Evolutionary conservation across 2,113 vertebrate species (phyloP).

Genomic region (Petrocephalus microphthalmus): DNA sequence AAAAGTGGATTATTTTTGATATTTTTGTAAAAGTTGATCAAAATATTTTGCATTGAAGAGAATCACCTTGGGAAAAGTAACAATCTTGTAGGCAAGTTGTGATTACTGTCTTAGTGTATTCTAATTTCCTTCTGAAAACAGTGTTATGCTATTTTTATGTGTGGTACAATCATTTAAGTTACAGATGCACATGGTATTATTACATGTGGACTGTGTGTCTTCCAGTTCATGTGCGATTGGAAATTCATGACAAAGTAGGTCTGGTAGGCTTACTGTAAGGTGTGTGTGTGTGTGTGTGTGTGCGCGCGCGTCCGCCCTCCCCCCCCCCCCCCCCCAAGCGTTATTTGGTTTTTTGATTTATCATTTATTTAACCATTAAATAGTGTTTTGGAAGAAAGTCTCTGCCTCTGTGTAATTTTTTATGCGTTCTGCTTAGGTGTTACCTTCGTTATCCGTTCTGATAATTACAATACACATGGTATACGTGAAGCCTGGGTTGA

Average conservation of each 20-base stretch:
- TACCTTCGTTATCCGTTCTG: neutral
- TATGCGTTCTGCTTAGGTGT: neutral
- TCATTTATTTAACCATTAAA: conserved; percentile 14
- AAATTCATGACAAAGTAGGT: neutral
- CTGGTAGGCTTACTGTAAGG: neutral
- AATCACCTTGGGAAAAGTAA: neutral
- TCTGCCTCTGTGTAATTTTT: neutral
- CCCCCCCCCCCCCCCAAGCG: neutral
- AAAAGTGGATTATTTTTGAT: neutral
- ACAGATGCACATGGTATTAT: neutral
- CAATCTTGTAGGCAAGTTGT: neutral
- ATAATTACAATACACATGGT: neutral
- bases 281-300: neutral
- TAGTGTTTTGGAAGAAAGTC: neutral
- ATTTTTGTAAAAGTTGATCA: neutral
- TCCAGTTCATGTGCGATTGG: neutral
- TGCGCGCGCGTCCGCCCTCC: too few species aligned
- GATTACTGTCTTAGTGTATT: neutral
- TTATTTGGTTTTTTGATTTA: neutral
- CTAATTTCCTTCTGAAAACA: neutral
- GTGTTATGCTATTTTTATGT: conserved; percentile 5
- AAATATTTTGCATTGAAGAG: neutral
- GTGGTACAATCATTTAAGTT: neutral
- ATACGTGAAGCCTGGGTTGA: neutral
- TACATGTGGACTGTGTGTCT: neutral